Conservation (phyloP, 2,113 vertebrate species). For the Orcinus orca region DNA sequence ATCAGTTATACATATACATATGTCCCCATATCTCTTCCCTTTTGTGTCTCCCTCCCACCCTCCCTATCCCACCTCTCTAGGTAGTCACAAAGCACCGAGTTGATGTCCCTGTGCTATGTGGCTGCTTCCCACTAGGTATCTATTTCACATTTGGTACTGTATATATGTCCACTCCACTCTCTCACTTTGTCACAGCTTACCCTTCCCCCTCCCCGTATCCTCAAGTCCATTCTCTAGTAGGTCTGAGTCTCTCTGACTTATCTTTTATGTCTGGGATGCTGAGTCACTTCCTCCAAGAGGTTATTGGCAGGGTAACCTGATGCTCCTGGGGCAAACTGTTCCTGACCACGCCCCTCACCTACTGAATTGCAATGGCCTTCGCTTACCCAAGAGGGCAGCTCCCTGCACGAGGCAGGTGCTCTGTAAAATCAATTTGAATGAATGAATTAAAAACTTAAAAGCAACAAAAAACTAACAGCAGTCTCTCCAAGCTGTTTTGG, state of each 20-base stretch:
- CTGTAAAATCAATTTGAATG: background rate
- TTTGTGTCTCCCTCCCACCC: no score
- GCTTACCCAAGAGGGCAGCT: background rate
- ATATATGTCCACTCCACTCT: no score
- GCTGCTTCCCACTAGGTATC: no score
- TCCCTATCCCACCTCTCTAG: no score
- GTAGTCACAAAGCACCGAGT: no score
- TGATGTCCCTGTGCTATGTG: no score
- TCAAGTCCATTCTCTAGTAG: no score
- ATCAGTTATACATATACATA: no score
- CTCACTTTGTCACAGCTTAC: no score
- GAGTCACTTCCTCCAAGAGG: background rate
- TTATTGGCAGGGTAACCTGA: background rate
- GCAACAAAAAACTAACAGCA: background rate
- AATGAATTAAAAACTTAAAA: background rate
- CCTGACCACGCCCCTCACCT: background rate
- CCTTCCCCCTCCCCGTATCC: no score
- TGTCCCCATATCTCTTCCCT: no score
- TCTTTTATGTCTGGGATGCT: background rate
- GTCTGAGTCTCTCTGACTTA: background rate
- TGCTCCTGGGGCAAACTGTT: background rate
- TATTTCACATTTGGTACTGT: no score
- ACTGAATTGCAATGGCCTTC: background rate
- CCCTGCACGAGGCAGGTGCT: background rate
- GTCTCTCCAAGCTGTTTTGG: background rate